A percentile compares a stretch with the other conserved stretches of the same genome.
Evolutionary conservation across 2,797 vertebrate species (phyloP).

Genomic region (Carapus acus): DNA sequence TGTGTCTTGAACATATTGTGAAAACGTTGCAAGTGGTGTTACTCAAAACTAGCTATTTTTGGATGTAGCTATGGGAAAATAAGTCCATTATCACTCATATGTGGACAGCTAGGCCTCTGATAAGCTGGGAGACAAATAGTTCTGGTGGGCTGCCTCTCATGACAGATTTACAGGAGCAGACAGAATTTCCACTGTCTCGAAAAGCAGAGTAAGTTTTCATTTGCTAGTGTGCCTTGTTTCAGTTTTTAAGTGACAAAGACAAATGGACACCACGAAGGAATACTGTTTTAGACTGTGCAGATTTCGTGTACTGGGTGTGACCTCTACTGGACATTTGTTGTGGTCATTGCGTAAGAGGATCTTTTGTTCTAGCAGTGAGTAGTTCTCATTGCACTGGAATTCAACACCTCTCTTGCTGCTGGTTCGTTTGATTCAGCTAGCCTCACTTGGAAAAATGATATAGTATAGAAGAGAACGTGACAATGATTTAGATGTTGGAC

Average conservation of each 20-base stretch:
- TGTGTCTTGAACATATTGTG: conserved; percentile 10
- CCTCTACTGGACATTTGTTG: conserved; percentile 33
- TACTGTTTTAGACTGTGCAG: conserved; percentile 5
- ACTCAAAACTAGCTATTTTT: conserved; percentile 62
- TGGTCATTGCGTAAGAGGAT: conserved; percentile 33
- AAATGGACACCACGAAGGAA: neutral
- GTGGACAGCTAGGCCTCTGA: conserved; percentile 16
- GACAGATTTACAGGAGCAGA: conserved; percentile 21
- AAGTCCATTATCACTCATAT: conserved; percentile 46
- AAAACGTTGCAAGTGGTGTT: conserved; percentile 34
- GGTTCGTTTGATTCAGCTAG: neutral
- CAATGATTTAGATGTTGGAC: too few relatives aligned
- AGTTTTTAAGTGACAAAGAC: neutral
- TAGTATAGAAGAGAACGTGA: too few relatives aligned
- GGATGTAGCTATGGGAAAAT: conserved; percentile 63
- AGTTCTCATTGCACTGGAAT: conserved; percentile 9
- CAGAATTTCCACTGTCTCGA: conserved; percentile 8
- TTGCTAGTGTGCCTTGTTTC: too few relatives aligned
- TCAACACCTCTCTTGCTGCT: neutral
- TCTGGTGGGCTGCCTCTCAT: conserved; percentile 6
- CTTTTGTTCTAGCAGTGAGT: conserved; percentile 23
- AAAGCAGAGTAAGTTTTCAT: too few relatives aligned
- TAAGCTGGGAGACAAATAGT: conserved; percentile 22
- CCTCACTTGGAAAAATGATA: neutral
- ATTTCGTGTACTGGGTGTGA: conserved; percentile 13